phyloP scores from a whole-genome alignment of 2,888 invertebrate genomes.

The Disparrhopalites patrizii region DNA sequence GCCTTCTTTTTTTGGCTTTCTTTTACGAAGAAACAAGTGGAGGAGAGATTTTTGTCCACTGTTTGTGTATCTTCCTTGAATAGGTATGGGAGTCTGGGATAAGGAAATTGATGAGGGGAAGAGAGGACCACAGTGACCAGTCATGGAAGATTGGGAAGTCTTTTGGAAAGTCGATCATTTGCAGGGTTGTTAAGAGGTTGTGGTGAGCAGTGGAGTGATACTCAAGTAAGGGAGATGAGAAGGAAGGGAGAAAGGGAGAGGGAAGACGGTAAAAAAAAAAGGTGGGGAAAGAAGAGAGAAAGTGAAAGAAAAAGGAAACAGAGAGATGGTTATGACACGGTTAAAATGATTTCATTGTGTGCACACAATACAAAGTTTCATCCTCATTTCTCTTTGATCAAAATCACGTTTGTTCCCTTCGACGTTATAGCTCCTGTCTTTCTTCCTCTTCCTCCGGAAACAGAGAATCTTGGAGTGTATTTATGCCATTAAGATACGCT shows the following conservation, averaged over 20 bases:
- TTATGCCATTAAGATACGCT: no score
- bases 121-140: constrained; percentile 4
- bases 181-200: constrained; percentile 13
- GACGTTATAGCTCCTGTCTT: no score
- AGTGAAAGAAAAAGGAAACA: constrained; percentile 10
- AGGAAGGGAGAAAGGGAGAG: constrained; percentile 10
- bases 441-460: no score
- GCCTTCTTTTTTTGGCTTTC: no score
- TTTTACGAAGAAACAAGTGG: no score
- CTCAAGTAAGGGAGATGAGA: neutral
- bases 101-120: neutral
- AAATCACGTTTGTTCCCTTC: constrained; percentile 20
- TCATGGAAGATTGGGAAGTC: no score
- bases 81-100: no score
- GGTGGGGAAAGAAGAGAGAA: constrained; percentile 14
- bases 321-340: constrained; percentile 24
- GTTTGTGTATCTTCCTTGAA: no score
- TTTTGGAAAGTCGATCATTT: constrained; percentile 17
- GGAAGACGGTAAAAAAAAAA: no score
- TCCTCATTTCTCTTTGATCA: constrained; percentile 28
- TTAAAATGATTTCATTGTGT: constrained; percentile 27
- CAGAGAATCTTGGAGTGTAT: no score
- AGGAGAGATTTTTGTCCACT: no score
- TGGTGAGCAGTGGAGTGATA: neutral
- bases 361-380: constrained; percentile 27